Evolutionary conservation across 1,140 invertebrate species (phyloP).

Genomic region (Drosophila punjabiensis): DNA sequence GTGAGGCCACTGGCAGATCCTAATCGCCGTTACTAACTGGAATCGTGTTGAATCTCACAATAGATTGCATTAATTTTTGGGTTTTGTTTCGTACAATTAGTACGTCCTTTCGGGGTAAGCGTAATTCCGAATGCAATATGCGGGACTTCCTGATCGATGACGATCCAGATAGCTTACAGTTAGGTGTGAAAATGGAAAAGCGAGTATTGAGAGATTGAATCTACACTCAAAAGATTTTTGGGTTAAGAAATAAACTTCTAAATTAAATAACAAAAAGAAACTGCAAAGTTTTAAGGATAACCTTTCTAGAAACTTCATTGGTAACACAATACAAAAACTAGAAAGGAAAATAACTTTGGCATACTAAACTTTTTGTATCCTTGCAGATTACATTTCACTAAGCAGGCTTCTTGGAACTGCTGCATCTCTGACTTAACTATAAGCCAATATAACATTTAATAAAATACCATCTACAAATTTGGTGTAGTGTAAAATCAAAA

Average conservation of each 20-base stretch:
- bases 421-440: neutral
- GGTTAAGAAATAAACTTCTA: neutral
- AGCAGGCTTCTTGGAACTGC: neutral
- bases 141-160: constrained; percentile 60
- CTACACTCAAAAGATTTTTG: neutral
- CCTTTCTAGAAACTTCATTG: too few relatives aligned
- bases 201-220: neutral
- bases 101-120: constrained; percentile 55
- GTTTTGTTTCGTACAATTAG: constrained; percentile 67
- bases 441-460: neutral
- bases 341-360: too few relatives aligned
- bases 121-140: constrained; percentile 46
- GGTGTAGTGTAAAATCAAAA: neutral
- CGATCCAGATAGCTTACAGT: constrained; percentile 46
- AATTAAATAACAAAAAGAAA: neutral
- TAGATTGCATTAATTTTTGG: constrained; percentile 69
- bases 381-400: too few relatives aligned
- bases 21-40: constrained; percentile 81
- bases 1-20: constrained; percentile 67
- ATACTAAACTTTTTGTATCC: too few relatives aligned
- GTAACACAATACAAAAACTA: neutral
- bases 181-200: constrained; percentile 28
- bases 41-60: constrained; percentile 72
- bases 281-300: neutral
- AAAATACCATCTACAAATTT: too few relatives aligned